Base-by-base conservation (phyloP, 2,113 vertebrate genomes). In the Hymenochirus boettgeri region DNA sequence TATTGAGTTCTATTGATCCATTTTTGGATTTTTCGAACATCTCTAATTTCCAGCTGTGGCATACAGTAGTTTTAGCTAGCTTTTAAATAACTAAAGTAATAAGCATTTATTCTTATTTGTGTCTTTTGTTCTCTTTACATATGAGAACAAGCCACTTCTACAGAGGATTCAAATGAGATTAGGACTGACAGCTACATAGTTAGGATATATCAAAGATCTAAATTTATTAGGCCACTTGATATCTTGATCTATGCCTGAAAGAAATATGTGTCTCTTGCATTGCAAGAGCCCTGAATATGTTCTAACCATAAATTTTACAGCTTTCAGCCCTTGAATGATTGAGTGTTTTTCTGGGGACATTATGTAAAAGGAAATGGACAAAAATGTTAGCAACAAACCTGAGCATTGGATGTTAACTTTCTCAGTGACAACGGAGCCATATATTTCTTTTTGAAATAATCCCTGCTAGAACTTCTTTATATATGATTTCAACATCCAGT, bases 181-280 rank as follows among this genome's bases (percentile, higher is more conserved):
- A 47, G 21, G 33, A 27, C 15, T 58, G 56, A 42, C 42, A 57
- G 64, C 54, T 27, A 59, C 29, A 26, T 50, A 59, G 45, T 46
- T 26, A 39, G 31, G 45, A 52, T 59, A 51, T 66, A 59, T 52
- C 46, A 58, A 66, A 52, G 55, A 37, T 31, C 64, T 52, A 51
- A 58, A 66, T 66, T 66, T 66, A 59, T 66, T 58, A 66, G 25
- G 56, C 64, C 55, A 58, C 64, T 66, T 66, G 45, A 66, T 66
- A n/a, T 55, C 42, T 39, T 66, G n/a, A 55, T 66, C n/a, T 57
- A 23, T 52, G 55, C 52, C 55, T 58, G 56, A 31, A 18, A 58
- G 55, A 66, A 39, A 59, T 66, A 66, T 66, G 64, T 57, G 64
- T 66, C 46, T 66, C 54, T 51, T 66, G 56, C 56, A 51, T 42